phyloP scores from a whole-genome alignment of 2,888 invertebrate species.

The Bedellia somnulentella region DNA sequence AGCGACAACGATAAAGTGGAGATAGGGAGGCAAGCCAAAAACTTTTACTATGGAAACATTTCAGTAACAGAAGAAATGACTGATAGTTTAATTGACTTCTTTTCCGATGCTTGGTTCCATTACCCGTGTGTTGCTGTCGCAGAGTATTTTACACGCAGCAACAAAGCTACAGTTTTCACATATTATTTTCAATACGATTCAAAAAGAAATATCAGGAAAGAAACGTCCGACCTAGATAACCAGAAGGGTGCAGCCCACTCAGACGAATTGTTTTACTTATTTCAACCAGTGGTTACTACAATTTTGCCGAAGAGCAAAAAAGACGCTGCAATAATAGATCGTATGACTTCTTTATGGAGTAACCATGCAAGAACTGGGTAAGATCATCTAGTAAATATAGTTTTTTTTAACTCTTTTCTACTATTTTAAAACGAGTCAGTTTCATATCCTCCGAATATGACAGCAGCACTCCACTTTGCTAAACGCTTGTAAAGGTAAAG shows the following conservation, averaged over 20 bases:
- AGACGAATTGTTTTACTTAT: constrained; percentile 15
- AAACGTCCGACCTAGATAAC: constrained; percentile 10
- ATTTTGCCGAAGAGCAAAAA: constrained; percentile 5
- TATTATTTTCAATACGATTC: constrained; percentile 17
- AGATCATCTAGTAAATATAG: constrained; percentile 10
- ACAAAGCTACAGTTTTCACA: constrained; percentile 11
- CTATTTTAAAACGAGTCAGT: too few species aligned
- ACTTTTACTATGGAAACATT: constrained; percentile 16
- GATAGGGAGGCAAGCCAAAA: constrained; percentile 13
- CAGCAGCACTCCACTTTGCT: too few species aligned
- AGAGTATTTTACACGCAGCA: constrained; percentile 2
- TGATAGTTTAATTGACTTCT: constrained; percentile 16
- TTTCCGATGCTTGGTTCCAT: constrained; percentile 17
- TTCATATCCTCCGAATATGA: too few species aligned
- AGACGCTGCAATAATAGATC: constrained; percentile 5
- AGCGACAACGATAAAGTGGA: constrained; percentile 8
- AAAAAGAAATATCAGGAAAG: constrained; percentile 17
- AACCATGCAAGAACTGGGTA: constrained; percentile 20
- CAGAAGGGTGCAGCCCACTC: constrained; percentile 16
- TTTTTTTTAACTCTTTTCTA: too few species aligned
- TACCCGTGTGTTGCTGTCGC: constrained; percentile 11
- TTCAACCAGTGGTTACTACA: constrained; percentile 5
- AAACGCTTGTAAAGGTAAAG: too few species aligned
- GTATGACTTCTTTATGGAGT: constrained; percentile 15
- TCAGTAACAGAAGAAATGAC: constrained; percentile 5